Conservation (phyloP, 2,888 invertebrate species). For the Pandemis cinnamomeana region DNA sequence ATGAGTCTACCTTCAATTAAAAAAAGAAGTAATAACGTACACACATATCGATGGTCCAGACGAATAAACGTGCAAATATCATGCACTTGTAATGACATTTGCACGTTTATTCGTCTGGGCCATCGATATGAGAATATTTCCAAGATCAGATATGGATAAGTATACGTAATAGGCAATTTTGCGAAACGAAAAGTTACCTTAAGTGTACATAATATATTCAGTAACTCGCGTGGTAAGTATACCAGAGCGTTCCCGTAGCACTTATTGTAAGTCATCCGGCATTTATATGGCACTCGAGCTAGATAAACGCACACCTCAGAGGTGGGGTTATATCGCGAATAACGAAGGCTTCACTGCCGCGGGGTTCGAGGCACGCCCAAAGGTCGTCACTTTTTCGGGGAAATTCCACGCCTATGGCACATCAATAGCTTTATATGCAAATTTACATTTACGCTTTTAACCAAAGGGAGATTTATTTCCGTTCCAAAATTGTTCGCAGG, state of each 20-base stretch:
- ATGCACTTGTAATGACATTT: too few species aligned
- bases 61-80: too few species aligned
- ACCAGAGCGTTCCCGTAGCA: slow-evolving; percentile 29
- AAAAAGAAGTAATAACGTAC: not conserved
- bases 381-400: slow-evolving; percentile 28
- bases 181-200: slow-evolving; percentile 10
- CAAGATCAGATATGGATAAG: not conserved
- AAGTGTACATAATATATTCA: slow-evolving; percentile 20
- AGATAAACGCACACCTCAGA: slow-evolving; percentile 36
- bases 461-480: slow-evolving; percentile 1
- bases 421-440: slow-evolving; percentile 35
- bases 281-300: slow-evolving; percentile 33
- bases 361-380: slow-evolving; percentile 11
- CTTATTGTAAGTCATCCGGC: slow-evolving; percentile 43
- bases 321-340: slow-evolving; percentile 30
- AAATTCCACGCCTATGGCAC: slow-evolving; percentile 23
- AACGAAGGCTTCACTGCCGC: slow-evolving; percentile 29
- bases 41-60: too few species aligned
- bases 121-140: not conserved
- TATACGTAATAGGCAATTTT: slow-evolving; percentile 15
- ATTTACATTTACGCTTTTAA: slow-evolving; percentile 29
- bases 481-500: not conserved
- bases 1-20: not conserved
- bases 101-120: too few species aligned
- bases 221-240: slow-evolving; percentile 12